Conservation (phyloP, 2,888 invertebrate genomes). For the Callosobruchus maculatus region DNA sequence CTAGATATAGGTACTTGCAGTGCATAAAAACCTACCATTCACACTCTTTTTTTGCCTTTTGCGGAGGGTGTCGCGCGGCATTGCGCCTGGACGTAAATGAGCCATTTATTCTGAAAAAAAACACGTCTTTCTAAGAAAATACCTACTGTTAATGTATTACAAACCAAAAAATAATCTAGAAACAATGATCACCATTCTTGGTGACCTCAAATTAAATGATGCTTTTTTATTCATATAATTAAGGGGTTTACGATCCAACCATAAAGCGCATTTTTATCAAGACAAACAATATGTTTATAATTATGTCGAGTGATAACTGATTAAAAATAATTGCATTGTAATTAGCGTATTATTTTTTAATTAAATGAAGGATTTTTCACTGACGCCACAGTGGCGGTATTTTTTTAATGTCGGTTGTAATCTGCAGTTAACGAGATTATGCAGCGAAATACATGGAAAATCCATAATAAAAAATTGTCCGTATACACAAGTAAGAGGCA, state of each 20-base stretch:
- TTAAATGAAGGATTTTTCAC: background rate
- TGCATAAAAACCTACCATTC: no score
- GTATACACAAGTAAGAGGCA: background rate
- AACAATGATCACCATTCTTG: background rate
- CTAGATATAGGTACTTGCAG: no score
- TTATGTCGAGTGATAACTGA: constrained; percentile 2
- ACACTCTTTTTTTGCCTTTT: no score
- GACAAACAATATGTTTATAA: background rate
- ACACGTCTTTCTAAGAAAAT: no score
- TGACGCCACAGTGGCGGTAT: background rate
- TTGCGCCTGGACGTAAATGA: no score
- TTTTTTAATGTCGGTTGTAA: background rate
- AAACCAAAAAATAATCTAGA: background rate
- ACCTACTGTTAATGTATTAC: no score
- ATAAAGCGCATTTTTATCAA: background rate
- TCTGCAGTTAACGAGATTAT: background rate
- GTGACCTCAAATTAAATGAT: background rate
- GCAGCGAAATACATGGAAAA: background rate
- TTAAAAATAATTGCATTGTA: constrained; percentile 3
- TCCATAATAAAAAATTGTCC: background rate
- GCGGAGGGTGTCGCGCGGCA: no score
- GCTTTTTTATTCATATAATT: background rate
- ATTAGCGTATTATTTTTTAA: constrained; percentile 3
- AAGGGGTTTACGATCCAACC: background rate
- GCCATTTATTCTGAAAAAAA: no score